Evolutionary conservation across 2,797 vertebrate species (phyloP).

Genomic region (Adrianichthys oophorus): DNA sequence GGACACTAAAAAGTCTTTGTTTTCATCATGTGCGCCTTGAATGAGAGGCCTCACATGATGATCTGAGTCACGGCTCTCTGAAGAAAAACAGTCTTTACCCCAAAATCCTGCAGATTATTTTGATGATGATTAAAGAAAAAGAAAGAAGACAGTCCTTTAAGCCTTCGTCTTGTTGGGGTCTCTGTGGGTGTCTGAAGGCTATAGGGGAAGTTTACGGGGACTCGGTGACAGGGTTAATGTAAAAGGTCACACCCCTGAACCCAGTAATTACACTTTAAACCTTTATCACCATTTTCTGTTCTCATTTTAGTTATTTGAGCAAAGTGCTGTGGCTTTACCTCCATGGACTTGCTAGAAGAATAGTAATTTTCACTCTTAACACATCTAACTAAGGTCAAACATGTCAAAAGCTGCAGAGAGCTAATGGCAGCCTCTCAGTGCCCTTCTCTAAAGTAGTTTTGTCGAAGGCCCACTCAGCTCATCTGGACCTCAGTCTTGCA

Average conservation of each 20-base stretch:
- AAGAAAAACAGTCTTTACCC: background rate
- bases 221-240: constrained; percentile 55
- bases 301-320: constrained; percentile 2
- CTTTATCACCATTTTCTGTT: constrained; percentile 29
- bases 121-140: constrained; percentile 29
- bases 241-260: constrained; percentile 56
- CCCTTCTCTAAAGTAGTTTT: constrained; percentile 25
- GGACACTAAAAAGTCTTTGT: constrained; percentile 55
- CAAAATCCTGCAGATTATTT: constrained; percentile 15
- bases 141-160: constrained; percentile 28
- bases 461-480: constrained; percentile 35
- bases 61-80: constrained; percentile 31
- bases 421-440: constrained; percentile 4
- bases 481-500: constrained; percentile 40
- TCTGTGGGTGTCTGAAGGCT: constrained; percentile 30
- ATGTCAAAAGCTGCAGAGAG: constrained; percentile 18
- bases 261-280: constrained; percentile 48
- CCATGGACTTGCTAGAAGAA: constrained; percentile 11
- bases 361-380: constrained; percentile 11
- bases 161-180: constrained; percentile 39
- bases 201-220: constrained; percentile 46
- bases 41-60: constrained; percentile 36
- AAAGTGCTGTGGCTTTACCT: background rate
- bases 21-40: constrained; percentile 29
- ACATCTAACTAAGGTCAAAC: constrained; percentile 18